A percentile compares a stretch with the other conserved stretches of the same genome.
phyloP scores from a whole-genome alignment of 2,113 vertebrate species.

The Proteles cristata region DNA sequence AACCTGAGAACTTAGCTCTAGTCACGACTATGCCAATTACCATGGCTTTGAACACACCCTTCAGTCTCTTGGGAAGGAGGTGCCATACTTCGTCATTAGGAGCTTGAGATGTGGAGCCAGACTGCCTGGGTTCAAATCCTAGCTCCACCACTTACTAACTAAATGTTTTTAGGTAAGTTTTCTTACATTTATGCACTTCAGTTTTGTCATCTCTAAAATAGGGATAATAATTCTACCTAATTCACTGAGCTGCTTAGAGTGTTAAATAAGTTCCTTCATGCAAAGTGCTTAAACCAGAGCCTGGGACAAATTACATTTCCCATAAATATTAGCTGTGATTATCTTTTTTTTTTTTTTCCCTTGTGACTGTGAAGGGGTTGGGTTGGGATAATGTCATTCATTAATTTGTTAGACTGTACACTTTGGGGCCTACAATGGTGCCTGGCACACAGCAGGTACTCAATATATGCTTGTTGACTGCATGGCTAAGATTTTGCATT shows the following conservation, averaged over 20 bases:
- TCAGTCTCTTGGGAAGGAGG: background rate
- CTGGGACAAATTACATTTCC: background rate
- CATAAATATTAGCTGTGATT: background rate
- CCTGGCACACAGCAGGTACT: background rate
- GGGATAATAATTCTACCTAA: background rate
- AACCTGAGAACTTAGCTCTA: background rate
- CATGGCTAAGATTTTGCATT: background rate
- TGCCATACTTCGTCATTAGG: background rate
- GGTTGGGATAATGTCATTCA: background rate
- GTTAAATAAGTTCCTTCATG: constrained; percentile 43
- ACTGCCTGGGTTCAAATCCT: background rate
- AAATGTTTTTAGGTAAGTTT: background rate
- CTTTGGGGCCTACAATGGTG: background rate
- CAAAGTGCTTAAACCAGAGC: constrained; percentile 17
- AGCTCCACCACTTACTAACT: background rate
- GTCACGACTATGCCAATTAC: background rate
- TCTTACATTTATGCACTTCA: background rate
- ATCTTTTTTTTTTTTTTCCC: background rate
- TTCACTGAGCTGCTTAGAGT: background rate
- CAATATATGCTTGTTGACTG: background rate
- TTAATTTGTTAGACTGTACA: background rate
- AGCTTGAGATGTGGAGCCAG: background rate
- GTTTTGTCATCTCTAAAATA: background rate
- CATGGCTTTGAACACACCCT: background rate
- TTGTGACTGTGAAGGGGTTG: background rate